These are phyloP conservation scores for Anastatus disparis DNA, from an alignment of 1,140 invertebrate genomes.

Conservation along the genomic window DNA sequence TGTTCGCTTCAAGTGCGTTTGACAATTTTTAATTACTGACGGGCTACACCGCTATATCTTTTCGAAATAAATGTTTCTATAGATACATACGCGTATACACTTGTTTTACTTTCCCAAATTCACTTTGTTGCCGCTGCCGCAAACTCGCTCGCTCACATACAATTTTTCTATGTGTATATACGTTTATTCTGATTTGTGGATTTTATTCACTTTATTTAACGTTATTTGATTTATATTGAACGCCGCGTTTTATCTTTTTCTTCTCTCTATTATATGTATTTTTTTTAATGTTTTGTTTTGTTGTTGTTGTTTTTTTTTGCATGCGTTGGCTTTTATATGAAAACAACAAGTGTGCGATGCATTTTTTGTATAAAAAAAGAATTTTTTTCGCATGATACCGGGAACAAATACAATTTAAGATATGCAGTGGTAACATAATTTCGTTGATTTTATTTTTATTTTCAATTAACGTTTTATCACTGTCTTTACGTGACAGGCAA, in stretches of 20 bases:
- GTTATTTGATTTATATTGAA: slow-evolving; percentile 10
- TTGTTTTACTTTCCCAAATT: too few relatives aligned
- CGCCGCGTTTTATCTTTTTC: neutral
- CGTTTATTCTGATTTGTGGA: slow-evolving; percentile 3
- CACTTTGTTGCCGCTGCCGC: neutral
- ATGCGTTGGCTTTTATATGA: too few relatives aligned
- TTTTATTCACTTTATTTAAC: slow-evolving; percentile 24
- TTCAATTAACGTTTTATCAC: too few relatives aligned
- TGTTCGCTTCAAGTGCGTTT: slow-evolving; percentile 59
- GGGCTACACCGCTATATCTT: slow-evolving; percentile 35
- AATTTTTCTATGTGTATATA: neutral
- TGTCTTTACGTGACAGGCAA: too few relatives aligned
- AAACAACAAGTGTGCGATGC: too few relatives aligned
- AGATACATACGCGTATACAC: too few relatives aligned
- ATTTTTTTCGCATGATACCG: too few relatives aligned
- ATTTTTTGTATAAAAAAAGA: too few relatives aligned
- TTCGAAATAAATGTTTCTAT: too few relatives aligned
- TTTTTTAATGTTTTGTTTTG: neutral
- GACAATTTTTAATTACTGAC: slow-evolving; percentile 66
- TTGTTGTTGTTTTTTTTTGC: neutral
- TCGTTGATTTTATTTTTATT: too few relatives aligned
- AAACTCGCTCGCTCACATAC: neutral
- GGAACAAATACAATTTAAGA: too few relatives aligned
- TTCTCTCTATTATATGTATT: neutral
- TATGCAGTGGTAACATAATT: too few relatives aligned